Conservation (phyloP, 2,113 vertebrate species). For the Oryzias celebensis region DNA sequence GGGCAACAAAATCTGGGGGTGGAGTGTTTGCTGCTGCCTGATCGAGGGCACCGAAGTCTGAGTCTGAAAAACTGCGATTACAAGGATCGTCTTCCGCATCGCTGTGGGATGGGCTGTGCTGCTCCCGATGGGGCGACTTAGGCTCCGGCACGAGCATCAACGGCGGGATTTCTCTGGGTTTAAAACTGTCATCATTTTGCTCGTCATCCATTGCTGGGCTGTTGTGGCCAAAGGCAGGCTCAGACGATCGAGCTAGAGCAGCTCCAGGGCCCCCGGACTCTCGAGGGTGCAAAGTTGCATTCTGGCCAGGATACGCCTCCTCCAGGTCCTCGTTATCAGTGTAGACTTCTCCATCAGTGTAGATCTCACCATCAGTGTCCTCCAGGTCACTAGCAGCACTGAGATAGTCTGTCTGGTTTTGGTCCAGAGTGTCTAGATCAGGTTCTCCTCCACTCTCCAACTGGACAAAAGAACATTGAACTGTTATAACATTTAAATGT, state of each 20-base stretch:
- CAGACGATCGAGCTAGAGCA: slow-evolving; percentile 59
- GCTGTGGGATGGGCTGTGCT: slow-evolving; percentile 31
- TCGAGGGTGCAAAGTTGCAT: slow-evolving; percentile 41
- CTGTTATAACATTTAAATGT: too few species aligned
- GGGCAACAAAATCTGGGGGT: slow-evolving; percentile 75
- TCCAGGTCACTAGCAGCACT: slow-evolving; percentile 94
- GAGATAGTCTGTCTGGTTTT: slow-evolving; percentile 81
- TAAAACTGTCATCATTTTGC: not conserved
- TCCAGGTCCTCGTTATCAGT: slow-evolving; percentile 86
- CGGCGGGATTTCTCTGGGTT: slow-evolving; percentile 58
- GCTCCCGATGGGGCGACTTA: not conserved
- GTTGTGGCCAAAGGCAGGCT: slow-evolving; percentile 56
- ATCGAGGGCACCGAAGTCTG: slow-evolving; percentile 62
- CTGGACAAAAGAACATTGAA: slow-evolving; percentile 63
- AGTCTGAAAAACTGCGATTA: slow-evolving; percentile 71
- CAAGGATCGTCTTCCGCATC: slow-evolving; percentile 26
- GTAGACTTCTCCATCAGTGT: slow-evolving; percentile 76
- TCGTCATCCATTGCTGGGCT: slow-evolving; percentile 28
- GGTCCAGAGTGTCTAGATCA: slow-evolving; percentile 77
- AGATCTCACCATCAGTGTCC: slow-evolving; percentile 85
- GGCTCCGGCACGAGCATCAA: slow-evolving; percentile 58
- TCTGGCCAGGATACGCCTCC: slow-evolving; percentile 68
- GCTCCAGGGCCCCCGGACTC: slow-evolving; percentile 11
- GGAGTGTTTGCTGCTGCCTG: slow-evolving; percentile 27
- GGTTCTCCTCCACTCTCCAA: slow-evolving; percentile 77